A percentile compares a stretch with the other conserved stretches of the same genome.
phyloP scores from a whole-genome alignment of 1,140 invertebrate species.

The Caenorhabditis briggsae region DNA sequence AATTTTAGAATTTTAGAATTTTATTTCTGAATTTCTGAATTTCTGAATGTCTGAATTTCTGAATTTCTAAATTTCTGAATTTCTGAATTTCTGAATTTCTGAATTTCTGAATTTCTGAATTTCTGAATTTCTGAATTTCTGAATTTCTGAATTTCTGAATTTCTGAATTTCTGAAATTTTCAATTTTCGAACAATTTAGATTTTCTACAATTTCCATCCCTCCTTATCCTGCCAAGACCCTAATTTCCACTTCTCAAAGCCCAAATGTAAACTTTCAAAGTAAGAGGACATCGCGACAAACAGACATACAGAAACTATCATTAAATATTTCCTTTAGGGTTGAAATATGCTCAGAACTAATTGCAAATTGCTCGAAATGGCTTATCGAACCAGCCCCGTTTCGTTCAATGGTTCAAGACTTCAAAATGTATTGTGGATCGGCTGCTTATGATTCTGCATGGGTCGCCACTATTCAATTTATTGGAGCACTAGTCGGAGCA shows the following conservation, averaged over 20 bases:
- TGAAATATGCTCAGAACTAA: constrained; percentile 40
- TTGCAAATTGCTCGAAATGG: neutral
- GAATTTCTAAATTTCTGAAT: no score
- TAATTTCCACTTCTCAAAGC: constrained; percentile 53
- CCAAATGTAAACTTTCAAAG: constrained; percentile 56
- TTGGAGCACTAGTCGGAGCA: constrained; percentile 59
- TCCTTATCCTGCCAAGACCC: constrained; percentile 34
- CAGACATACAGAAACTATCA: no score
- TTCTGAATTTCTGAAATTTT: neutral
- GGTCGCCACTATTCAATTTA: constrained; percentile 62
- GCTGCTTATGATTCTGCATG: constrained; percentile 57
- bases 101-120: no score
- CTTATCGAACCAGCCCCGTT: constrained; percentile 39
- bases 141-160: no score
- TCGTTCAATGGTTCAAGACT: constrained; percentile 62
- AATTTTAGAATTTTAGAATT: no score
- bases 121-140: no score
- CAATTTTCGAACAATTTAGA: constrained; percentile 15
- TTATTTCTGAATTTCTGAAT: no score
- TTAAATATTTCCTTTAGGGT: neutral
- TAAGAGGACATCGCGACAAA: neutral
- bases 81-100: no score
- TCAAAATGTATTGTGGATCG: constrained; percentile 49
- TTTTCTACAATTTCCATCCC: constrained; percentile 61
- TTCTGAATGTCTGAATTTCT: no score